Evolutionary conservation across 2,113 vertebrate genomes (phyloP).

Genomic region (Apteryx owenii): DNA sequence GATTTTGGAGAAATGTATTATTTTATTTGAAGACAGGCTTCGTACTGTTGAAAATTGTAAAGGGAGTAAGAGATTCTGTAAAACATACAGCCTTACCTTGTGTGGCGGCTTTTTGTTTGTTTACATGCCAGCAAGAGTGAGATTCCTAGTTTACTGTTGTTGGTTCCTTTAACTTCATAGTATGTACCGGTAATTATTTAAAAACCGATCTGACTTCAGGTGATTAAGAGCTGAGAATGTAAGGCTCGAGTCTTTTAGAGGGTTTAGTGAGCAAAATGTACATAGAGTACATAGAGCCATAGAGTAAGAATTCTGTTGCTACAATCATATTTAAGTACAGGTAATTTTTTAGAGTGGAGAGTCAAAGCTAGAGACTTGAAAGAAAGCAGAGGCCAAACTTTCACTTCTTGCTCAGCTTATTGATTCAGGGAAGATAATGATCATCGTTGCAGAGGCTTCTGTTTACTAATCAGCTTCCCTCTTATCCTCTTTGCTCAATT

Average conservation of each 20-base stretch:
- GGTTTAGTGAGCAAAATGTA: not conserved
- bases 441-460: not conserved
- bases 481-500: not conserved
- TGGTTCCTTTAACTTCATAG: not conserved
- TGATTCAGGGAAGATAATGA: not conserved
- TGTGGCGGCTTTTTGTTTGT: not conserved
- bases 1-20: not conserved
- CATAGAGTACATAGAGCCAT: not conserved
- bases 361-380: not conserved
- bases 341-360: not conserved
- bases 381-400: not conserved
- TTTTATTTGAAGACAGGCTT: not conserved
- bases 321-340: not conserved
- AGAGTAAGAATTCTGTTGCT: not conserved
- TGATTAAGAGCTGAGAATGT: not conserved
- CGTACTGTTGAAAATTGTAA: not conserved
- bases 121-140: not conserved
- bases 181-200: fast-evolving
- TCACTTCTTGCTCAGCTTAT: not conserved
- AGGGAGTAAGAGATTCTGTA: not conserved
- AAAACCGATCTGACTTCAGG: not conserved
- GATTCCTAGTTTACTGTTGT: not conserved
- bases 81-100: not conserved
- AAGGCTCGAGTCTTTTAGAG: not conserved
- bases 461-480: not conserved